phyloP scores from a whole-genome alignment of 2,888 invertebrate genomes.

The Melieria picta region DNA sequence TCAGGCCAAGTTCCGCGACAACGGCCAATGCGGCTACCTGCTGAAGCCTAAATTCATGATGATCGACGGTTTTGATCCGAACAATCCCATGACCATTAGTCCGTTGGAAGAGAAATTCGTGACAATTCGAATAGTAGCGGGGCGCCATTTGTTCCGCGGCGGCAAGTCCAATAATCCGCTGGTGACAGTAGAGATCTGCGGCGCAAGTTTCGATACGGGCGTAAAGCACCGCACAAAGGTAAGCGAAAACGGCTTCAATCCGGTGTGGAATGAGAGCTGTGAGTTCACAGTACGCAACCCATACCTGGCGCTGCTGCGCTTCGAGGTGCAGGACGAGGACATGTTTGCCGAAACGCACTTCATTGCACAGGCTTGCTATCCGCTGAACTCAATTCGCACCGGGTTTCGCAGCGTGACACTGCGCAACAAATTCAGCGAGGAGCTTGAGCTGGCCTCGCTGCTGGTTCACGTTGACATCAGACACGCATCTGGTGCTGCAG shows the following conservation, averaged over 20 bases:
- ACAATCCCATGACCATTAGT: constrained; percentile 72
- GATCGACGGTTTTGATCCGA: constrained; percentile 81
- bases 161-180: constrained; percentile 87
- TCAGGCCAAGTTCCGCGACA: constrained; percentile 90
- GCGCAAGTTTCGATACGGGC: constrained; percentile 87
- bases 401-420: constrained; percentile 93
- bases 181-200: constrained; percentile 90
- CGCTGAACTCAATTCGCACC: constrained; percentile 79
- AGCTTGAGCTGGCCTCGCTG: constrained; percentile 89
- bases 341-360: constrained; percentile 97
- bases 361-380: constrained; percentile 94
- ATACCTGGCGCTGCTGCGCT: constrained; percentile 83
- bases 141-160: constrained; percentile 86
- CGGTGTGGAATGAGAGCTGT: constrained; percentile 89
- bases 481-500: constrained; percentile 18
- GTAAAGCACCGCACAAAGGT: constrained; percentile 86
- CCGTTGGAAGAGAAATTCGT: constrained; percentile 73
- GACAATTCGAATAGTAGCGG: constrained; percentile 84
- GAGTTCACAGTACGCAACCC: constrained; percentile 86
- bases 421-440: constrained; percentile 90
- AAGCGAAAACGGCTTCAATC: constrained; percentile 94
- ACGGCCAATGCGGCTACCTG: constrained; percentile 92
- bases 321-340: constrained; percentile 94
- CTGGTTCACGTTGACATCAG: constrained; percentile 81
- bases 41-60: constrained; percentile 92